A percentile compares a stretch with the other conserved stretches of the same genome.
These are phyloP conservation scores for Decapterus maruadsi DNA, from an alignment of 2,797 vertebrate genomes.

Conservation along the genomic window DNA sequence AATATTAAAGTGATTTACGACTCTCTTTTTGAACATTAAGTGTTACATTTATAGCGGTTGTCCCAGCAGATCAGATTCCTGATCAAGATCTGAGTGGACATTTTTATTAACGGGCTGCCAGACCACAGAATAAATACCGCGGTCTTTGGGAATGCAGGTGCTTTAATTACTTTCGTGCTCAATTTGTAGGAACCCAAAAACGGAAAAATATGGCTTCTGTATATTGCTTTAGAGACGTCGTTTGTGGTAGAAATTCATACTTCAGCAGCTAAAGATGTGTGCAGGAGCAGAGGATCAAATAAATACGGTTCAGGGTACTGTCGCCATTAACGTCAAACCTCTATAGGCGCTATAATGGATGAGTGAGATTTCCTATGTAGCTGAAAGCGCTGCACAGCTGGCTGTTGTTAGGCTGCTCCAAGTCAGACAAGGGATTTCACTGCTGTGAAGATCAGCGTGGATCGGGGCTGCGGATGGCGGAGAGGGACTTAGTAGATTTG, in stretches of 20 bases:
- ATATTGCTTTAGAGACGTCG: constrained; percentile 48
- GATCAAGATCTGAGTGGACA: constrained; percentile 76
- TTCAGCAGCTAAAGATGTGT: constrained; percentile 33
- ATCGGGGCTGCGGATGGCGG: constrained; percentile 54
- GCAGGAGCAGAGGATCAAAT: constrained; percentile 48
- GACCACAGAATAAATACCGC: constrained; percentile 78
- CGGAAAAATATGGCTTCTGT: constrained; percentile 65
- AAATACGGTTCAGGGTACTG: constrained; percentile 50
- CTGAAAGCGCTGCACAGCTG: constrained; percentile 64
- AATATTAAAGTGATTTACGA: constrained; percentile 84
- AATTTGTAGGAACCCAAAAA: constrained; percentile 72
- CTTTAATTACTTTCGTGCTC: constrained; percentile 83
- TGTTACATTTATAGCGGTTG: constrained; percentile 78
- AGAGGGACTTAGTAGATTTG: constrained; percentile 62
- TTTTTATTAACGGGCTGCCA: constrained; percentile 82
- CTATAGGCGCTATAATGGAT: constrained; percentile 54
- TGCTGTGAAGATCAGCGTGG: constrained; percentile 66
- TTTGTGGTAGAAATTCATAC: constrained; percentile 37
- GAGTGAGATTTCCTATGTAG: constrained; percentile 53
- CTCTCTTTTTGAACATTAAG: constrained; percentile 82
- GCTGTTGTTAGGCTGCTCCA: constrained; percentile 60
- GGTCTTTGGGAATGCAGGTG: constrained; percentile 75
- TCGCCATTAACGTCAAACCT: constrained; percentile 48
- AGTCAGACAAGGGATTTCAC: constrained; percentile 51
- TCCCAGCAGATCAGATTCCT: constrained; percentile 75